Conservation (phyloP, 2,113 vertebrate genomes). For the Daubentonia madagascariensis region DNA sequence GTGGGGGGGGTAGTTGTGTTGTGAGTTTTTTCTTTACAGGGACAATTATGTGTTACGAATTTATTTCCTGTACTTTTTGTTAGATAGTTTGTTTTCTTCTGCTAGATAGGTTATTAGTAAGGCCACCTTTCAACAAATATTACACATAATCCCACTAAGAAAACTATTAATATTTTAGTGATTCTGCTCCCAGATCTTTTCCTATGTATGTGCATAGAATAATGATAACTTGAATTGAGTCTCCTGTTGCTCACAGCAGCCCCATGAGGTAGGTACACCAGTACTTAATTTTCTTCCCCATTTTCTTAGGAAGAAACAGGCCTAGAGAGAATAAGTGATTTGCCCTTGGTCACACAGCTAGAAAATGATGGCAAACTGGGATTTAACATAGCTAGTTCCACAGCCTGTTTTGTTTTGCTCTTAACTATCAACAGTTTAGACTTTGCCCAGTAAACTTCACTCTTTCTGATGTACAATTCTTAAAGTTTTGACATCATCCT, state of each 20-base stretch:
- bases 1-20: too few species aligned
- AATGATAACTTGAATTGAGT: neutral
- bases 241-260: neutral
- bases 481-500: neutral
- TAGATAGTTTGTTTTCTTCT: neutral
- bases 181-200: neutral
- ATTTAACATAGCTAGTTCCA: neutral
- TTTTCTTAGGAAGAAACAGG: neutral
- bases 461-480: neutral
- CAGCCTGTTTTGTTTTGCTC: neutral
- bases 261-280: neutral
- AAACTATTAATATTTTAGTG: neutral
- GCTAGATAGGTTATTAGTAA: too few species aligned
- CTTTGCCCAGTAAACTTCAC: neutral
- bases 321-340: neutral
- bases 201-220: neutral
- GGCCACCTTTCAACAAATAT: neutral
- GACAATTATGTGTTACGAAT: too few species aligned
- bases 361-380: neutral
- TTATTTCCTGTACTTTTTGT: too few species aligned
- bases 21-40: too few species aligned
- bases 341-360: neutral
- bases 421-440: neutral
- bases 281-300: neutral
- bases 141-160: neutral